phyloP scores from a whole-genome alignment of 2,113 vertebrate species.

The Zeus faber region DNA sequence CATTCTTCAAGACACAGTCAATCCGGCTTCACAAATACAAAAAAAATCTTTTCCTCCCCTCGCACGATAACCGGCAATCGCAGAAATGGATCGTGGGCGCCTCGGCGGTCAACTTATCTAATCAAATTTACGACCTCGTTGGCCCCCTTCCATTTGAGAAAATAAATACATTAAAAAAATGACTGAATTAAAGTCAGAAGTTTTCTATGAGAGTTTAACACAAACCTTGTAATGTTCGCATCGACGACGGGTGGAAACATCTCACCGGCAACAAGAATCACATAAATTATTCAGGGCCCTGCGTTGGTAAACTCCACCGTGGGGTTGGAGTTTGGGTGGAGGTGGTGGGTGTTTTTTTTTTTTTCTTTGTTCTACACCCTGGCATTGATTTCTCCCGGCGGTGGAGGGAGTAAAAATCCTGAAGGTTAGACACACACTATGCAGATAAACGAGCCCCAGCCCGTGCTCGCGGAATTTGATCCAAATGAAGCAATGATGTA shows the following conservation, averaged over 20 bases:
- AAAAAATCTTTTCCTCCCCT: too few relatives aligned
- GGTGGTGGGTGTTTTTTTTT: constrained; percentile 17
- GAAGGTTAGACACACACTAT: constrained; percentile 66
- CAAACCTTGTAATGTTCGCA: background rate
- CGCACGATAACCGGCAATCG: too few relatives aligned
- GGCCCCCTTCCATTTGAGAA: too few relatives aligned
- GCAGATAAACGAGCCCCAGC: constrained; percentile 72
- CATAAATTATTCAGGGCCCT: constrained; percentile 60
- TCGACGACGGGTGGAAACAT: constrained; percentile 34
- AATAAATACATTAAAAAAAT: too few relatives aligned
- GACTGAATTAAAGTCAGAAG: too few relatives aligned
- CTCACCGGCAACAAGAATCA: constrained; percentile 23
- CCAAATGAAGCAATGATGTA: constrained; percentile 76
- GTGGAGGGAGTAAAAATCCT: constrained; percentile 40
- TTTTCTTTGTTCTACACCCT: constrained; percentile 51
- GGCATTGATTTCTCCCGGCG: constrained; percentile 60
- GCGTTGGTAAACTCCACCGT: constrained; percentile 37
- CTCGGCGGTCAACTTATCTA: too few relatives aligned
- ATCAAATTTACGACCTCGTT: too few relatives aligned
- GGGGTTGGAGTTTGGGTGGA: constrained; percentile 5
- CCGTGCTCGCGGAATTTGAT: constrained; percentile 55
- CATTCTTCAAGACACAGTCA: too few relatives aligned
- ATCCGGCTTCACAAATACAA: too few relatives aligned
- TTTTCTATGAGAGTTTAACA: too few relatives aligned
- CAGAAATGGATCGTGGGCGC: too few relatives aligned